These are phyloP conservation scores for Leucoraja ocellata DNA, from an alignment of 2,797 vertebrate species.

Conservation along the genomic window DNA sequence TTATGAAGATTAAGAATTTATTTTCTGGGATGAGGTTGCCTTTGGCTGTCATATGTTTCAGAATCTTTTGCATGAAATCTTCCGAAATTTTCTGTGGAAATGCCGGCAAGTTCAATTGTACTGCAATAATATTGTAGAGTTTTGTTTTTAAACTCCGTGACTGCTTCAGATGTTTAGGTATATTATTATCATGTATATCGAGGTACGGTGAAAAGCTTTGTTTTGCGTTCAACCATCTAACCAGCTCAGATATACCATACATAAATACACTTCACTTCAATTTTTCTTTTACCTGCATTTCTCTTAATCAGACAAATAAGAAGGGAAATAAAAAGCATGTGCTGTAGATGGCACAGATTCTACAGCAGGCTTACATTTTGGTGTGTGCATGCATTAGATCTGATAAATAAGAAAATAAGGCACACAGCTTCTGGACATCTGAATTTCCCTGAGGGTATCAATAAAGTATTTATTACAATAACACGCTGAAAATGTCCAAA, in stretches of 20 bases:
- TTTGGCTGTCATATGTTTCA: not conserved
- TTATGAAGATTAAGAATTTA: not conserved
- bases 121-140: not conserved
- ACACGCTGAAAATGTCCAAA: not conserved
- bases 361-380: not conserved
- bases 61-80: not conserved
- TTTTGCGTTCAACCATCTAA: no score
- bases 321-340: constrained; percentile 17
- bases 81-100: not conserved
- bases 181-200: no score
- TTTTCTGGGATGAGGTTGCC: not conserved
- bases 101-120: not conserved
- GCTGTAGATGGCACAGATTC: not conserved
- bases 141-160: not conserved
- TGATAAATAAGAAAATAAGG: not conserved
- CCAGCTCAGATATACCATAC: no score
- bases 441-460: no score
- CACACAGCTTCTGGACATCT: not conserved
- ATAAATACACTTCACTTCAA: no score
- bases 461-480: not conserved
- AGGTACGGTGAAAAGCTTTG: no score
- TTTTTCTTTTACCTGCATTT: not conserved
- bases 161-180: not conserved
- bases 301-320: not conserved
- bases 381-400: not conserved